Evolutionary conservation across 2,113 vertebrate species (phyloP), one percentile per base, ranked within the genome.

Genomic region (Solea solea): DNA sequence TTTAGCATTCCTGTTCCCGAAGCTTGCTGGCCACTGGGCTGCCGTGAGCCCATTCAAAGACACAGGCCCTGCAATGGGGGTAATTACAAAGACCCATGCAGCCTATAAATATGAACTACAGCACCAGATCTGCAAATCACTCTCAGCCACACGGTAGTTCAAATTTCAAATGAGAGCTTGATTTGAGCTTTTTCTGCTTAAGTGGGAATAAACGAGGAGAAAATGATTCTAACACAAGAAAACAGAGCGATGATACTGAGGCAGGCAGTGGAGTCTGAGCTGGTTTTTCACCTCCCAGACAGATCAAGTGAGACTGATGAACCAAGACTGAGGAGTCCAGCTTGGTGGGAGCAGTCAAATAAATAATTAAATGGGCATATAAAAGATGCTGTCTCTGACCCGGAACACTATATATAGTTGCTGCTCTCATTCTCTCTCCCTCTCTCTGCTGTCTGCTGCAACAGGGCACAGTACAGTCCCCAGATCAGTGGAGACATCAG

Each of bases 31-130:
- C 78, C 74, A 15, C 86, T 83, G 81, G 27, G 73, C 65, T 55
- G 63, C 10, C 78, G 55, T 34, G 69, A 80, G 73, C 64, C 74
- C 84, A 86, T 87, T 85, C 74, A 78, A 83, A 81, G 85, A 86
- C 80, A 72, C 74, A 61, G 63, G 48, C 51, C 54, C 8, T 50
- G 82, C 78, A 73, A 69, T 55, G 69, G 81, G 81, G 71, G 85
- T 91, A 91, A 93, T 92, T 93, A 93, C 91, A 90, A 90, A 92
- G 86, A 75, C 64, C 80, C 67, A 16, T 73, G 53, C 28, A 64
- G 69, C 76, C 91, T 93, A 93, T 90, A 92, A 90, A 93, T 94
- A 93, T 57, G 80, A 82, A 40, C 65, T 40, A 15, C 73, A 68
- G 53, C 64, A 45, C 74, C 44, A 71, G 81, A 85, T 70, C 59